A percentile compares a stretch with the other conserved stretches of the same genome.
phyloP scores from a whole-genome alignment of 2,797 vertebrate species.

The Crocidura indochinensis region DNA sequence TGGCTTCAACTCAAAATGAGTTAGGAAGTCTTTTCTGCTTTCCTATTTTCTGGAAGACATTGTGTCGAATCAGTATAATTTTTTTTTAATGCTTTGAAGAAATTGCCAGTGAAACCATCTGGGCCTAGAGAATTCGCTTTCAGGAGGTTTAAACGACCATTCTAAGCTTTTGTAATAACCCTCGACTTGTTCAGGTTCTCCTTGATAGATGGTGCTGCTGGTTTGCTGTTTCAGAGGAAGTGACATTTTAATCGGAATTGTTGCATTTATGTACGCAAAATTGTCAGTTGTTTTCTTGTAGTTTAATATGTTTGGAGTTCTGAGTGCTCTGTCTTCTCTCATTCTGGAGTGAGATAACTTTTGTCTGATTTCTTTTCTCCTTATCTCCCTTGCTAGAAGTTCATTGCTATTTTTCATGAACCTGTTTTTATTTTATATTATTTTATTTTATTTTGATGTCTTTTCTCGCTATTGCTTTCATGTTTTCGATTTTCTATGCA shows the following conservation, averaged over 20 bases:
- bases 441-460: not conserved
- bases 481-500: not conserved
- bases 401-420: constrained; percentile 3
- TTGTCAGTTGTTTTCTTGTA: not conserved
- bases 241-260: constrained; percentile 26
- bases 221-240: constrained; percentile 2
- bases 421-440: not conserved
- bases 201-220: not conserved
- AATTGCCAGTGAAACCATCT: constrained; percentile 36
- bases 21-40: not conserved
- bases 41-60: constrained; percentile 10
- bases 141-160: constrained; percentile 28
- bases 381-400: not conserved
- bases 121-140: constrained; percentile 5
- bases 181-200: not conserved
- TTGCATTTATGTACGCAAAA: constrained; percentile 14
- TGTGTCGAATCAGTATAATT: not conserved
- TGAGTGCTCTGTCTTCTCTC: not conserved
- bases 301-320: not conserved
- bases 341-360: not conserved
- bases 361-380: not conserved
- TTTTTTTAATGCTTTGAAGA: constrained; percentile 12
- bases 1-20: constrained; percentile 35
- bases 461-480: not conserved
- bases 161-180: constrained; percentile 5